phyloP scores from a whole-genome alignment of 2,113 vertebrate species.

The Bos indicus region DNA sequence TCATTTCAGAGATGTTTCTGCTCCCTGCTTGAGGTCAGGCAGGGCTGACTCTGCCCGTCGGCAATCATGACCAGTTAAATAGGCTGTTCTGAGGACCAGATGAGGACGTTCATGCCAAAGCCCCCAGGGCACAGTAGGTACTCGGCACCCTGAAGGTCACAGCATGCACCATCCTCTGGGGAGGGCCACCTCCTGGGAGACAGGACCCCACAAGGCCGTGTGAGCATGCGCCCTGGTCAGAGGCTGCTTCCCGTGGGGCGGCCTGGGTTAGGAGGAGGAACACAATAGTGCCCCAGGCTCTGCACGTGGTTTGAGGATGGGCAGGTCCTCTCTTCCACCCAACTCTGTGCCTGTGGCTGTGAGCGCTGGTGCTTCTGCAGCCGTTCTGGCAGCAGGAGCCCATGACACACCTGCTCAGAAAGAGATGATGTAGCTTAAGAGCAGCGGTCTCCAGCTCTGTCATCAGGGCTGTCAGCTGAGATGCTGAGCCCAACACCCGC shows the following conservation, averaged over 20 bases:
- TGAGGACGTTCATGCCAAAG: neutral
- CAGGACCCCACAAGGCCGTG: too few relatives aligned
- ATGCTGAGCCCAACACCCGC: neutral
- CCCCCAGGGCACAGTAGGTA: fast-evolving
- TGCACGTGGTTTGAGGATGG: neutral
- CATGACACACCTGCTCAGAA: neutral
- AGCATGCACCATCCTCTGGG: neutral
- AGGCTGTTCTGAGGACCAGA: neutral
- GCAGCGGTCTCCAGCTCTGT: neutral
- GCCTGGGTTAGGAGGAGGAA: neutral
- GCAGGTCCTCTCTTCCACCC: neutral
- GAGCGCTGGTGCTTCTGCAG: neutral
- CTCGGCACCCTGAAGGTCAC: neutral
- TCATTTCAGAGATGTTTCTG: too few relatives aligned
- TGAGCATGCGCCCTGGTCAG: fast-evolving
- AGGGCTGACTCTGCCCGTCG: neutral
- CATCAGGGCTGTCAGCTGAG: neutral
- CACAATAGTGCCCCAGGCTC: fast-evolving
- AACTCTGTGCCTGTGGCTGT: neutral
- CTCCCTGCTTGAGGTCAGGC: neutral
- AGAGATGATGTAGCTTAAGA: neutral
- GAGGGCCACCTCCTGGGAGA: neutral
- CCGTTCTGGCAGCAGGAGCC: neutral
- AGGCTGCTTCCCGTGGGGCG: neutral
- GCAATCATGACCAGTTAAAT: fast-evolving